Base-by-base conservation (phyloP, 2,113 vertebrate species). In the Himantopus leucocephalus region DNA sequence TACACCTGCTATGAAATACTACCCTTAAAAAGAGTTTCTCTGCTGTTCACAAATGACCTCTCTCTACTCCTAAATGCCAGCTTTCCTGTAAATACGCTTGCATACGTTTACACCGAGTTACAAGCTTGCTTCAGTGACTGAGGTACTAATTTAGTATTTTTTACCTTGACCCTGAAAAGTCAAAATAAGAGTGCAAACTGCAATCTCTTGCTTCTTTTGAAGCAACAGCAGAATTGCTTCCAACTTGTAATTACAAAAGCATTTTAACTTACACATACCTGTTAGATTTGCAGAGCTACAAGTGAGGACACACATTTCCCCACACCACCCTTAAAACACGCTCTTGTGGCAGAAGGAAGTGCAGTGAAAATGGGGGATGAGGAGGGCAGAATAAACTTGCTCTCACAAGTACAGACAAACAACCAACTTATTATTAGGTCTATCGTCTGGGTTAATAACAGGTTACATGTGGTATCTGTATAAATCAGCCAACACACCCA, bases 251-350 rank as follows among this genome's bases (percentile, higher is more conserved):
- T 47, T 62, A 50, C 29, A 55, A 45, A 88, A 88, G 41, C 59
- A 55, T 66, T 90, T 83, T 19, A 41, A 88, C 11, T 62, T 56
- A 29, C 32, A 48, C 24, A 24, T 12, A 60, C 39, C 58, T 26
- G 68, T 60, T 0, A 43, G 81, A 20, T 55, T 5, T 50, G 78
- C 67, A 85, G 66, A 70, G 20, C n/a, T 58, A 41, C 26, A 55
- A 21, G 56, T 4, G 19, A 83, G 75, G 87, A 75, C 17, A 29
- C 32, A 30, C 7, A 3, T 26, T 20, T 34, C 87, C 56, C 74
- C 16, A 20, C 74, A 32, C 1, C 59, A 3, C 75, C 53, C 13
- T 82, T 60, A 14, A 0, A 26, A 5, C 34, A 14, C 0, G 12
- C 53, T 56, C 60, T 1, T 2, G 35, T 55, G 77, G 2, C 66